phyloP scores from a whole-genome alignment of 2,888 invertebrate genomes.

The Sthenelais limicola region DNA sequence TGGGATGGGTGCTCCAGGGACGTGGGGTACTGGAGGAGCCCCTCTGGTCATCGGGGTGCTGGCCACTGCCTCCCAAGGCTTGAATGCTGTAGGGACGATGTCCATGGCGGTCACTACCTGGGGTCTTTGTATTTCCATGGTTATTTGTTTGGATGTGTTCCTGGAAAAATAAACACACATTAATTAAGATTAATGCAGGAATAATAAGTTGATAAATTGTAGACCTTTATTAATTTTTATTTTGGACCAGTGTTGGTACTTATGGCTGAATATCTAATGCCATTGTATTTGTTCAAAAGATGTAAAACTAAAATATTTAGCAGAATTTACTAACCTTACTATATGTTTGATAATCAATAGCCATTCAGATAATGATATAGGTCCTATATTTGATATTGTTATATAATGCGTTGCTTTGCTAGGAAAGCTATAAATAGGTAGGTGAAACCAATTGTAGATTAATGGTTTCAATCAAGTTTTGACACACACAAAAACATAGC shows the following conservation, averaged over 20 bases:
- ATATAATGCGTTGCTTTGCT: too few species aligned
- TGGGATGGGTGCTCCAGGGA: too few species aligned
- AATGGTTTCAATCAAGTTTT: too few species aligned
- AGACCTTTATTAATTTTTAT: background rate
- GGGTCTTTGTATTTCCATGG: conserved; percentile 43
- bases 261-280: background rate
- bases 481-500: too few species aligned
- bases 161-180: conserved; percentile 10
- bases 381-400: too few species aligned
- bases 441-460: too few species aligned
- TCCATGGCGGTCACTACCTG: conserved; percentile 24
- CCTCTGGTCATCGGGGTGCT: conserved; percentile 16
- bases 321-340: too few species aligned
- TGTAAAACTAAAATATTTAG: too few species aligned
- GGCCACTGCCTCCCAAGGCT: conserved; percentile 22
- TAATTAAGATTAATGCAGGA: background rate
- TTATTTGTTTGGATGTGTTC: conserved; percentile 35
- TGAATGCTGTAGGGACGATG: background rate
- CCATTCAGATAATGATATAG: too few species aligned
- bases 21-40: background rate
- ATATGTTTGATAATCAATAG: too few species aligned
- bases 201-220: background rate
- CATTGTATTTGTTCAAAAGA: too few species aligned
- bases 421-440: too few species aligned
- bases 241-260: background rate